phyloP scores from a whole-genome alignment of 1,140 invertebrate species.

The Cyclargus thomasi region DNA sequence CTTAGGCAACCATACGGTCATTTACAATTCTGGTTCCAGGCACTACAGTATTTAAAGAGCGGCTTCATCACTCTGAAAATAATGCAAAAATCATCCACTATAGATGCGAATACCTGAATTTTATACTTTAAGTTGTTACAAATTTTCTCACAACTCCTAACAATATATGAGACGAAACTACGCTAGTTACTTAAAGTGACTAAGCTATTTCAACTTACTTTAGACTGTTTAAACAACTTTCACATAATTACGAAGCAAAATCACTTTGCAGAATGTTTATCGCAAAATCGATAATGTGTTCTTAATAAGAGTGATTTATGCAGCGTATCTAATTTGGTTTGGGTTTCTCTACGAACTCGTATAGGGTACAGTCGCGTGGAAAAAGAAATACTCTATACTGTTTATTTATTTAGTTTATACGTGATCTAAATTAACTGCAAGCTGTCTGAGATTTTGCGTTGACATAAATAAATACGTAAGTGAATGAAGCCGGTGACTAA shows the following conservation, averaged over 20 bases:
- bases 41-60: too few species aligned
- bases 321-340: slow-evolving; percentile 15
- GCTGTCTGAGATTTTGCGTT: too few species aligned
- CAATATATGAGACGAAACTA: background rate
- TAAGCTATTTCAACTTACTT: slow-evolving; percentile 1
- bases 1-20: too few species aligned
- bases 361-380: background rate
- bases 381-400: background rate
- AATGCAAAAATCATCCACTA: too few species aligned
- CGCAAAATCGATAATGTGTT: slow-evolving; percentile 10
- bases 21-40: too few species aligned
- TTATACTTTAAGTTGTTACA: background rate
- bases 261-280: slow-evolving; percentile 3
- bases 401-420: background rate
- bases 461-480: too few species aligned
- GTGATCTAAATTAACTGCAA: background rate
- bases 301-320: slow-evolving; percentile 15
- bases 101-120: too few species aligned
- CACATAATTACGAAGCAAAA: background rate
- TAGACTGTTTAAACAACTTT: background rate
- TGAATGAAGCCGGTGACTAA: too few species aligned
- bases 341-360: slow-evolving; percentile 6
- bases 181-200: background rate
- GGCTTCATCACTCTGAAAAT: too few species aligned
- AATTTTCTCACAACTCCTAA: background rate